Percentiles rank a stretch among this genome's conserved stretches.
These are phyloP conservation scores for Ptyas mucosa DNA, from an alignment of 2,113 vertebrate species.

Conservation along the genomic window DNA sequence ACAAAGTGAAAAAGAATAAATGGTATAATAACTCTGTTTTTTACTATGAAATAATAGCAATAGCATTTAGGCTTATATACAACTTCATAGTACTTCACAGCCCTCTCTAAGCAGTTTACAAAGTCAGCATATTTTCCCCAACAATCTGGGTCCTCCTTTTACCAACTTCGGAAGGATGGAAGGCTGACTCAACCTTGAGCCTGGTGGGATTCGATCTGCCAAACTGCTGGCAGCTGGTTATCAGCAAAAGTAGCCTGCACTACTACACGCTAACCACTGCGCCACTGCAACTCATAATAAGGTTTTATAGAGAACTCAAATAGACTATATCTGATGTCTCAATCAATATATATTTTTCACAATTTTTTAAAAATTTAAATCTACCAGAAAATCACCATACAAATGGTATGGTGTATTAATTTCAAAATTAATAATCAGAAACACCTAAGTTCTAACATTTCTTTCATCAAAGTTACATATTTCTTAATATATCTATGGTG, in stretches of 20 bases:
- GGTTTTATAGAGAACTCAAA: neutral
- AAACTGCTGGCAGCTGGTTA: no score
- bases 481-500: neutral
- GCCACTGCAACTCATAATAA: neutral
- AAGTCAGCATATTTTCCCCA: no score
- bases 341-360: neutral
- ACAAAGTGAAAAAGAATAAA: neutral
- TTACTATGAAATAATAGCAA: neutral
- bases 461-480: neutral
- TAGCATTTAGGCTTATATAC: no score
- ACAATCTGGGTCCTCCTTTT: no score
- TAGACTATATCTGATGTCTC: neutral
- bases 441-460: neutral
- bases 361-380: neutral
- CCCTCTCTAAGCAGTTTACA: no score
- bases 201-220: no score
- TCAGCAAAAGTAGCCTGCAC: no score
- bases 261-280: no score
- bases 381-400: neutral
- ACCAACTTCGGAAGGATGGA: no score
- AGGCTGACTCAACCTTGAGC: no score
- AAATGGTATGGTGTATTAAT: neutral
- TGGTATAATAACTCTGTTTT: neutral
- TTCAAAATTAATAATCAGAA: neutral
- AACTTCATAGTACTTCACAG: no score